Percentiles rank a stretch among this genome's conserved stretches.
Conservation (phyloP, 2,888 invertebrate genomes). For the Thymelicus sylvestris region DNA sequence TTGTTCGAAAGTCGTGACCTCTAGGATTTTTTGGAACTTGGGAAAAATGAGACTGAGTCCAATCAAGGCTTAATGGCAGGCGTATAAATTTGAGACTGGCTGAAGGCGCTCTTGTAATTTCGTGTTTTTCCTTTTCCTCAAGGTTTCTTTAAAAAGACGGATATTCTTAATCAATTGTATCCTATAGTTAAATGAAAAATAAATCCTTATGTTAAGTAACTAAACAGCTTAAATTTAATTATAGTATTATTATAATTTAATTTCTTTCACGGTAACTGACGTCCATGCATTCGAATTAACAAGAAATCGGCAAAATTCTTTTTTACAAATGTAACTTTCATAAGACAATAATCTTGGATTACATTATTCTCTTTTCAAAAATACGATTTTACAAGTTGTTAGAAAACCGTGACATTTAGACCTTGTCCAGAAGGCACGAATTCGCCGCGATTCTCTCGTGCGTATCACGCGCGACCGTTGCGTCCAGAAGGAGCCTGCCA, state of each 20-base stretch:
- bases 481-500: too few species aligned
- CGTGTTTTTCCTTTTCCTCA: conserved; percentile 11
- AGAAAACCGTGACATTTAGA: neutral
- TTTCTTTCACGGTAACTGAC: neutral
- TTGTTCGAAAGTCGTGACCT: conserved; percentile 49
- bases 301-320: conserved; percentile 11
- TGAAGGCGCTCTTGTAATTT: conserved; percentile 2
- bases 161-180: conserved; percentile 4
- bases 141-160: conserved; percentile 6
- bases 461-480: too few species aligned
- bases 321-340: neutral
- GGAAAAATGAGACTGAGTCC: conserved; percentile 44
- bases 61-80: conserved; percentile 44
- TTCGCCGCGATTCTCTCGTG: too few species aligned
- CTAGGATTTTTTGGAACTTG: conserved; percentile 43
- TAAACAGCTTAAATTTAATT: neutral
- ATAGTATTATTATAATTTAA: too few species aligned
- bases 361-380: conserved; percentile 2
- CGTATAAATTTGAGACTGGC: conserved; percentile 34
- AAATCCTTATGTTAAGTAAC: neutral
- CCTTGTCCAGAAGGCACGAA: too few species aligned
- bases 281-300: neutral
- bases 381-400: neutral
- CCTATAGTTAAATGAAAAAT: neutral
- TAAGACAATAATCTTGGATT: neutral